A percentile compares a stretch with the other conserved stretches of the same genome.
Evolutionary conservation across 2,113 vertebrate genomes (phyloP).

Genomic region (Chaenocephalus aceratus): DNA sequence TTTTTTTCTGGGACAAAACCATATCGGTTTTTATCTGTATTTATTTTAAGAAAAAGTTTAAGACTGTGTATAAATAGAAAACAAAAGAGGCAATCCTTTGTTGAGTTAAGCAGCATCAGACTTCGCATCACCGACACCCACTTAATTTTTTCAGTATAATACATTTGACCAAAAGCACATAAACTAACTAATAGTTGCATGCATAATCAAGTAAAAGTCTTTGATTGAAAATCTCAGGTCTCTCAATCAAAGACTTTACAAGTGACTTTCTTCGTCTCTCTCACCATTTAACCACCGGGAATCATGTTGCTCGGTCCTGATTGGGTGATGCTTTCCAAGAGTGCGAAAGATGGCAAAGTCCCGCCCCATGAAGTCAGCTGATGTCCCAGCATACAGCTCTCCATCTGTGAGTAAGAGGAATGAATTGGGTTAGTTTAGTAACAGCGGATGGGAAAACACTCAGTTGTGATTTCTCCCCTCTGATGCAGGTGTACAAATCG

Average conservation of each 20-base stretch:
- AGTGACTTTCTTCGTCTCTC: constrained; percentile 49
- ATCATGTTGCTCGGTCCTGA: constrained; percentile 98
- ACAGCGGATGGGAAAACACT: constrained; percentile 9
- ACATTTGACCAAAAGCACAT: neutral
- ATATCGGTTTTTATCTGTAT: neutral
- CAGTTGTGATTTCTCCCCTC: neutral
- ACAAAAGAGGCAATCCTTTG: neutral
- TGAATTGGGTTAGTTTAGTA: constrained; percentile 9
- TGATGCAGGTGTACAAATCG: constrained; percentile 22
- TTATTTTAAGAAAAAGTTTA: neutral
- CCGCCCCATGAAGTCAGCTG: constrained; percentile 98
- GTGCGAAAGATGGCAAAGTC: constrained; percentile 99
- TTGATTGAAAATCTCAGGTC: neutral
- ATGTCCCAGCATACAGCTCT: constrained; percentile 96
- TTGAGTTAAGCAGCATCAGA: neutral
- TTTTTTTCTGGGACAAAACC: neutral
- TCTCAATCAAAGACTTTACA: neutral
- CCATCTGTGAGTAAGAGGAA: constrained; percentile 86
- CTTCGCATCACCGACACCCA: neutral
- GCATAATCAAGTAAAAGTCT: neutral
- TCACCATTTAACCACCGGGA: constrained; percentile 98
- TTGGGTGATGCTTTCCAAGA: constrained; percentile 95
- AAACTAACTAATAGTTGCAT: neutral
- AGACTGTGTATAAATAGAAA: neutral
- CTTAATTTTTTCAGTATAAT: neutral